Base-by-base conservation (phyloP, 2,113 vertebrate species). In the Rutilus rutilus region DNA sequence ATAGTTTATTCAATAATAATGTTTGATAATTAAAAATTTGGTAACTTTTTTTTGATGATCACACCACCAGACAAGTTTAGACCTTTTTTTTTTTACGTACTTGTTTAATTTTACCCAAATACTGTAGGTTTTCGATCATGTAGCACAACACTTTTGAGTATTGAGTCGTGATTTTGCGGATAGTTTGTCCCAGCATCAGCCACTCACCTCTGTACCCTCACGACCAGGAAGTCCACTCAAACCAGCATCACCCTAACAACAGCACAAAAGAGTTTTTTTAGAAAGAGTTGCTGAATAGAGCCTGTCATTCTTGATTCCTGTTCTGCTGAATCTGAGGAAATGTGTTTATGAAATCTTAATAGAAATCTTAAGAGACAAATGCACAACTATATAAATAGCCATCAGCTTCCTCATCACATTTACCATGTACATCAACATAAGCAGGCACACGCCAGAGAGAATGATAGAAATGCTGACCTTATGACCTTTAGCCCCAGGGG, bases 171-270 rank as follows among this genome's bases (percentile, higher is more conserved):
- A 71, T 23, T 71, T 39, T 36, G 17, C 2, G 17, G 17, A 54
- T 57, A 54, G 52, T 50, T 50, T 67, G 30, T 39, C 30, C 36
- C 19, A 42, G n/a, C 33, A 12, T 71, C 33, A 23, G 67, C 36
- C 69, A 23, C 88, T 95, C 94, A 97, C 97, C 96, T 97, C 95
- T 87, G 84, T 47, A 42, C 97, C 97, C 6, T 96, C 95, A 92
- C 60, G 93, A 81, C 97, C 97, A 45, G 95, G 94, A 89, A 95
- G 93, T 93, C 97, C 97, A 91, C 94, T 95, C 60, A 96, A 89
- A 86, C 97, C 97, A 87, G 92, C 82, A 47, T 97, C 96, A 39
- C 97, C 97, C 97, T 98, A 17, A 82, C 52, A 91, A 60, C 39
- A 88, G n/a, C 69, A 75, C 25, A 54, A 30, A 23, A 36, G 11